These are phyloP conservation scores for Gobio gobio DNA, from an alignment of 2,113 vertebrate genomes.

Conservation along the genomic window DNA sequence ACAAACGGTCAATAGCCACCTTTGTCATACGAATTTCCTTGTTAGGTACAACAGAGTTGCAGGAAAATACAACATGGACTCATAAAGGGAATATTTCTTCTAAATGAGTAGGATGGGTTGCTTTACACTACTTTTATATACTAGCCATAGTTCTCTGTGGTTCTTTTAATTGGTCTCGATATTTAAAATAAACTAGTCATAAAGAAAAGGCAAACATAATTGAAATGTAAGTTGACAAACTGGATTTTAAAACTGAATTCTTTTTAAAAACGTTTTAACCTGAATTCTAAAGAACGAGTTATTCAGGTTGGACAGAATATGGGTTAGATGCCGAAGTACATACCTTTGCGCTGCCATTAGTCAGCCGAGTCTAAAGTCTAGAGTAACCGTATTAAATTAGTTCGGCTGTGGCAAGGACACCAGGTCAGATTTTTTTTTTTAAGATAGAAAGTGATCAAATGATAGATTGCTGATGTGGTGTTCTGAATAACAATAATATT, in stretches of 20 bases:
- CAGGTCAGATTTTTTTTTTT: not conserved
- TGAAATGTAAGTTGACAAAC: not conserved
- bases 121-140: not conserved
- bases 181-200: not conserved
- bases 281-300: not conserved
- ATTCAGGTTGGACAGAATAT: not conserved
- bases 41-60: not conserved
- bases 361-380: conserved; percentile 14
- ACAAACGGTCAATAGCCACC: not conserved
- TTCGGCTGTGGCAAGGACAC: not conserved
- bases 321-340: not conserved
- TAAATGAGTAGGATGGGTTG: not conserved
- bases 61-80: not conserved
- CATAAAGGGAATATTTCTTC: not conserved
- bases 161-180: not conserved
- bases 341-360: not conserved
- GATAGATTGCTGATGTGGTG: not conserved
- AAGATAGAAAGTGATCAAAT: not conserved
- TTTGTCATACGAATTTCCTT: not conserved
- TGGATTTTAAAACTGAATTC: not conserved
- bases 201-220: not conserved
- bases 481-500: not conserved
- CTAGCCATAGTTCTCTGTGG: not conserved
- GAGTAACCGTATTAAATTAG: not conserved
- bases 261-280: not conserved